phyloP scores from a whole-genome alignment of 2,797 vertebrate genomes.

The Okamejei kenojei region DNA sequence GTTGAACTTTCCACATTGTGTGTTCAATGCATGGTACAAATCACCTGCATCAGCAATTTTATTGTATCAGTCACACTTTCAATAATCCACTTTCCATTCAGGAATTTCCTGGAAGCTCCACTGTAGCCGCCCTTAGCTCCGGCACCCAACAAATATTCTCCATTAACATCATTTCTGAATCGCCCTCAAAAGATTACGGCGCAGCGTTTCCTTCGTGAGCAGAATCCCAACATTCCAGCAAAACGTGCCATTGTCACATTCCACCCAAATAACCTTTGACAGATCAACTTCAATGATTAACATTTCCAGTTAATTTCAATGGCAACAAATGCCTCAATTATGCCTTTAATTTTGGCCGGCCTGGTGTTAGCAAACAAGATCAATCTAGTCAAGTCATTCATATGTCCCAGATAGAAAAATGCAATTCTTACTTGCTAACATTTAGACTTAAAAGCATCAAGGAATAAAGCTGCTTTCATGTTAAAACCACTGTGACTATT shows the following conservation, averaged over 20 bases:
- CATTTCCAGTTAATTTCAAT: background rate
- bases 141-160: background rate
- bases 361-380: no score
- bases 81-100: background rate
- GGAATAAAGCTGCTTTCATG: background rate
- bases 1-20: slow-evolving; percentile 21
- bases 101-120: background rate
- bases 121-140: background rate
- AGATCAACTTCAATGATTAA: background rate
- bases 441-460: background rate
- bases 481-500: background rate
- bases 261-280: background rate
- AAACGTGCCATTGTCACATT: background rate
- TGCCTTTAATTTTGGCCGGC: background rate
- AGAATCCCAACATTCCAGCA: background rate
- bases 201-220: background rate
- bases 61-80: background rate
- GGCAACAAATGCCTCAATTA: background rate
- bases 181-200: background rate
- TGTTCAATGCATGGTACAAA: background rate
- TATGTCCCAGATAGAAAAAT: no score
- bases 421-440: no score
- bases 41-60: background rate
- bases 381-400: background rate
- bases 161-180: background rate